Base-by-base conservation (phyloP, 2,888 invertebrate species). In the Belgica antarctica region DNA sequence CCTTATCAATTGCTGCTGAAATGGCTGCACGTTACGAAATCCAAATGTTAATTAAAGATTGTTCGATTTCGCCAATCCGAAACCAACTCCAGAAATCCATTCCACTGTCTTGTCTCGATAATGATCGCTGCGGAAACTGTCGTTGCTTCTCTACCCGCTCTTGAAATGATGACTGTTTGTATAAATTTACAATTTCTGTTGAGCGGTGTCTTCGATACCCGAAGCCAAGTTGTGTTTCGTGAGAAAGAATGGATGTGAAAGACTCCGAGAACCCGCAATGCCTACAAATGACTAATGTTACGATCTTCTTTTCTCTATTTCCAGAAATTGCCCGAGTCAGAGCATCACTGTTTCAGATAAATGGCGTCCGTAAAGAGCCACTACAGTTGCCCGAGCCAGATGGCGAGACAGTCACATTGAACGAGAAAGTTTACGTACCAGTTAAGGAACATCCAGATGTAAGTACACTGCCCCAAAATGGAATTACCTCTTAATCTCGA, bases 391-490 rank as follows among this genome's bases (percentile, higher is more conserved):
- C 96, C 78, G 95, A 96, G 77, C 86, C 93, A 72, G 91, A 93
- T 76, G 96, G 96, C 74, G 87, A 90, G 77, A 87, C 93, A 78
- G 89, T 92, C 76, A 93, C 94, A 78, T 87, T 95, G 79, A 94
- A 96, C 83, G 98, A 99, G 85, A 99, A 99, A 88, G 94, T 99
- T 78, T 99, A 96, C 83, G 98, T 99, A 80, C 99, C 98, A 80
- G 96, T 96, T 77, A 97, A 97, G 87, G 97, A 98, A 82, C 95
- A 97, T 83, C 98, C 99, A 86, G 98, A 99, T 84, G 97, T 98
- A 85, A 95, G 96, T 93, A 15, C 12, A 41, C n/a, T n/a, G n/a
- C n/a, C n/a, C n/a, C n/a, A n/a, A n/a, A n/a, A n/a, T n/a, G n/a
- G n/a, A n/a, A n/a, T n/a, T n/a, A n/a, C n/a, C n/a, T n/a, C n/a